These are phyloP conservation scores for Capricornis sumatraensis DNA, from an alignment of 2,113 vertebrate species.

Conservation along the genomic window DNA sequence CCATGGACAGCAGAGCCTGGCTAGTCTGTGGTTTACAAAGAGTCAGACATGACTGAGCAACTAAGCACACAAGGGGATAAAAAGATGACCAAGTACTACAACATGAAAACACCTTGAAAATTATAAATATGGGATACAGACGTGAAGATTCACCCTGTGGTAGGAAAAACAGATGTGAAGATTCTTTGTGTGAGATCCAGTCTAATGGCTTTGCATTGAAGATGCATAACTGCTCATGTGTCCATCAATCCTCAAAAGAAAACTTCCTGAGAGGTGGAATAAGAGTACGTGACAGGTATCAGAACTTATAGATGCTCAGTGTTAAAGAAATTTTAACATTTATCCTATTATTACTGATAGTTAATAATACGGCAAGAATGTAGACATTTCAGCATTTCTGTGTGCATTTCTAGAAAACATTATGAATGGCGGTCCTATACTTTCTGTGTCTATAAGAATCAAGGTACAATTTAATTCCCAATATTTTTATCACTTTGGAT, in stretches of 20 bases:
- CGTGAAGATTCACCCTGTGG: neutral
- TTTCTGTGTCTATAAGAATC: neutral
- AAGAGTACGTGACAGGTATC: slow-evolving; percentile 38
- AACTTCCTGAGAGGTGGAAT: slow-evolving; percentile 43
- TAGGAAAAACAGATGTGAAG: neutral
- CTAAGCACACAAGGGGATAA: neutral
- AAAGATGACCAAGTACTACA: neutral
- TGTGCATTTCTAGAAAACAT: slow-evolving; percentile 17
- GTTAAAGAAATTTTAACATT: slow-evolving; percentile 43
- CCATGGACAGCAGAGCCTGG: neutral
- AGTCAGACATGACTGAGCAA: neutral
- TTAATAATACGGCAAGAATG: slow-evolving; percentile 21
- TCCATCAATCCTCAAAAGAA: slow-evolving; percentile 37
- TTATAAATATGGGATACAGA: neutral
- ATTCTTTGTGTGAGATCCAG: neutral
- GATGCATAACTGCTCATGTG: slow-evolving; percentile 30
- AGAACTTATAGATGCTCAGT: neutral
- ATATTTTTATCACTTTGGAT: neutral
- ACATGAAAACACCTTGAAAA: slow-evolving; percentile 1
- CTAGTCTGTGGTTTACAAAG: neutral
- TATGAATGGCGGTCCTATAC: neutral
- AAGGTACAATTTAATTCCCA: neutral
- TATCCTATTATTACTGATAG: slow-evolving; percentile 15
- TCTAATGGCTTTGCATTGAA: slow-evolving; percentile 32
- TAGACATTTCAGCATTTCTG: slow-evolving; percentile 14